Evolutionary conservation across 2,888 invertebrate species (phyloP).

Genomic region (Cancer borealis): DNA sequence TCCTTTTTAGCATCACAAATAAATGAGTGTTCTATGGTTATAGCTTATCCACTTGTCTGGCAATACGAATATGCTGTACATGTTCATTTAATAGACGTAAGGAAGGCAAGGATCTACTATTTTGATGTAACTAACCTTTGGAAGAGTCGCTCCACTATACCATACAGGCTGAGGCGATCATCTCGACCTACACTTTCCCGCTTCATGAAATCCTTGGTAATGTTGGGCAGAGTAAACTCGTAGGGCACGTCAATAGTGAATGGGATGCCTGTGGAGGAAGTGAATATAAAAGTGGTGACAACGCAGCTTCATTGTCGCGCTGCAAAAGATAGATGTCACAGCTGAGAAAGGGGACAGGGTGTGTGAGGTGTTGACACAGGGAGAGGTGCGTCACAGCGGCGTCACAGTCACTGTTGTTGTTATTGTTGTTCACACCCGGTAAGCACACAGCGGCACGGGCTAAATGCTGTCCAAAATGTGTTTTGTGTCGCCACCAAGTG

Average conservation of each 20-base stretch:
- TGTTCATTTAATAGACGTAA: too few relatives aligned
- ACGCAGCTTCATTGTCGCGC: conserved; percentile 4
- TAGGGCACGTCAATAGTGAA: conserved; percentile 68
- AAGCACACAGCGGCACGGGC: neutral
- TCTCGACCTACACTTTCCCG: neutral
- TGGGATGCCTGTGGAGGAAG: conserved; percentile 53
- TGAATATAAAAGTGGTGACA: neutral
- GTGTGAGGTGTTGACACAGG: conserved; percentile 10
- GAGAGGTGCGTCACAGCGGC: neutral
- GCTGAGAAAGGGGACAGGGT: neutral
- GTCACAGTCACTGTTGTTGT: conserved; percentile 5
- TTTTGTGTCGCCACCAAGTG: too few relatives aligned
- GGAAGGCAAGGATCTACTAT: too few relatives aligned
- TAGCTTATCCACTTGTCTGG: too few relatives aligned
- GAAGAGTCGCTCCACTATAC: conserved; percentile 62
- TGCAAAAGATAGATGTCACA: neutral
- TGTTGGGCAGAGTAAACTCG: conserved; percentile 64
- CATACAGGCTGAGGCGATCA: conserved; percentile 62
- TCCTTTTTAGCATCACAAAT: too few relatives aligned
- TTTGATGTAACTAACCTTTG: conserved; percentile 47
- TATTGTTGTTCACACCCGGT: neutral
- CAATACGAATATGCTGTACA: too few relatives aligned
- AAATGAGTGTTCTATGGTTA: too few relatives aligned
- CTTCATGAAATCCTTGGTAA: conserved; percentile 32
- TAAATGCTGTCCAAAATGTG: too few relatives aligned